Evolutionary conservation across 2,797 vertebrate species (phyloP), one percentile per base, ranked within the genome.

Genomic region (Morelia viridis): DNA sequence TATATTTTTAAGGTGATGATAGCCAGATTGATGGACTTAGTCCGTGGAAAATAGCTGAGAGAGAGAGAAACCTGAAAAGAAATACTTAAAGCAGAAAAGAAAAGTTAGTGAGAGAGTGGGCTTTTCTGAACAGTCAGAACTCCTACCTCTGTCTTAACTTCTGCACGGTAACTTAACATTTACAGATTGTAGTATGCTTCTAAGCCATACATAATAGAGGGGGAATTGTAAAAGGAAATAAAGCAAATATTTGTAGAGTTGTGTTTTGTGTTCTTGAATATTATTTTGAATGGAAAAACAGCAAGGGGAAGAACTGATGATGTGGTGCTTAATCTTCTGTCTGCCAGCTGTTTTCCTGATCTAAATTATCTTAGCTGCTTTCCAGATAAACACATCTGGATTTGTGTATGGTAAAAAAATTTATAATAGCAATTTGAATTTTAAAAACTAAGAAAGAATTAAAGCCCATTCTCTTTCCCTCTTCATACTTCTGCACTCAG

Each of bases 1-100:
- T 87, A 91, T 24, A 46, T 90, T 91, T 46, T 87, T 87, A 19
- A 91, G 41, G 61, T 9, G 46, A 80, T 88, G 35, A 80, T 46
- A 76, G 83, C 22, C 4, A 22, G 57, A 58, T 26, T 50, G 56
- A 60, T 62, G 2, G 28, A 50, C 24, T 88, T 26, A 60, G 17
- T 35, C 15, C 2, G 58, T 8, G 28, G 61, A 13, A 85, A 65
- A 50, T 80, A 7, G 9, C 31, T 68, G 41, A 24, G 12, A 68
- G 11, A 68, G 11, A 1, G 11, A 64, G 7, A n/a, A 85, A 84
- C 50, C 26, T 68, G 26, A 17, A 15, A 84, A 41, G n/a, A 35
- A 15, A 56, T 68, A 53, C 15, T 65, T 83, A n/a, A 64, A 11
- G 28, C n/a, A 22, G 46, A 50, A 84, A 50, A 46, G 56, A 80